Percentiles rank a stretch among this genome's conserved stretches.
Evolutionary conservation across 2,113 vertebrate species (phyloP).

Genomic region (Sphyrna mokarran): DNA sequence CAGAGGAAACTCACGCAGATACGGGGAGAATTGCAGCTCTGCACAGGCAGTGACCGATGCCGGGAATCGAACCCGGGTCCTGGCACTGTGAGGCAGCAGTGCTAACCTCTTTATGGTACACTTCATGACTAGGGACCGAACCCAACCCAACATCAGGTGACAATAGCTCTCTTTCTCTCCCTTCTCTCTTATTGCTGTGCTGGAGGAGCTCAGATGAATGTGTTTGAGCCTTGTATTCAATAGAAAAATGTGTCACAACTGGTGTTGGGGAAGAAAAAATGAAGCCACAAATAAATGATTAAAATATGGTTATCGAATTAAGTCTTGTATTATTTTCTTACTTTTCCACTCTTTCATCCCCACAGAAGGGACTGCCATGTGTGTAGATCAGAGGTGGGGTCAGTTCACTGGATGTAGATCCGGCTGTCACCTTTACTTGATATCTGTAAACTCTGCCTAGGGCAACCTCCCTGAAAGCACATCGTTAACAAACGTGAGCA

Average conservation of each 20-base stretch:
- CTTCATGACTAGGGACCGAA: not conserved
- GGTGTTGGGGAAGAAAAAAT: not conserved
- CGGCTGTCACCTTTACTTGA: conserved; percentile 70
- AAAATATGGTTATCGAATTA: too few relatives aligned
- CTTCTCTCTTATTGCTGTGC: not conserved
- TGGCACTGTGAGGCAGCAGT: too few relatives aligned
- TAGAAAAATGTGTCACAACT: not conserved
- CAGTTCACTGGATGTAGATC: conserved; percentile 61
- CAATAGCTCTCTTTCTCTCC: not conserved
- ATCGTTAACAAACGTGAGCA: not conserved
- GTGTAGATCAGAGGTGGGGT: conserved; percentile 70
- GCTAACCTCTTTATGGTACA: too few relatives aligned
- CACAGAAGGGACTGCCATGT: conserved; percentile 75
- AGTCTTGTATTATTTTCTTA: conserved; percentile 50
- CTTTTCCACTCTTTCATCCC: conserved; percentile 72
- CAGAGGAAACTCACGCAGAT: too few relatives aligned
- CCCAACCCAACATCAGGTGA: not conserved
- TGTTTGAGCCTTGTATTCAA: too few relatives aligned
- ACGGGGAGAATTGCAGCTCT: too few relatives aligned
- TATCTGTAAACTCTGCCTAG: conserved; percentile 71
- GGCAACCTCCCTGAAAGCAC: conserved; percentile 63
- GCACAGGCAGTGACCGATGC: too few relatives aligned
- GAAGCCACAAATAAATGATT: not conserved
- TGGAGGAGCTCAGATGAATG: not conserved
- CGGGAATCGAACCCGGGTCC: too few relatives aligned